Evolutionary conservation across 2,888 invertebrate genomes (phyloP), one percentile per base, ranked within the genome.

Genomic region (Himalopsyche tibetana): DNA sequence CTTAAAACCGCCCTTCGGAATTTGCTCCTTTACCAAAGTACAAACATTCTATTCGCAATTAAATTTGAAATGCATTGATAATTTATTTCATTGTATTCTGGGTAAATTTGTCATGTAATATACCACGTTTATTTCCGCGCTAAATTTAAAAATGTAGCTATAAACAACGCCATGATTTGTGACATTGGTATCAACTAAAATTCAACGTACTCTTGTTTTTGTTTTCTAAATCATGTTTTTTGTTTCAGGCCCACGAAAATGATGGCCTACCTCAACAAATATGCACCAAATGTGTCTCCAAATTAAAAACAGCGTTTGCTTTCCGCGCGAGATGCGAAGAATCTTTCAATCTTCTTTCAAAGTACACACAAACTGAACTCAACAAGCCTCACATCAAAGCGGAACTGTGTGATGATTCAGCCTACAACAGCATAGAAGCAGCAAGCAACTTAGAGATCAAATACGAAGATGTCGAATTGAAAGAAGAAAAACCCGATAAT

Each of bases 321-420:
- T 88, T 88, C 40, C 84, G 83, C 55, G 86, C 85, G 55, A 86
- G 83, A 63, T 88, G 87, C 45, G 87, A 88, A 63, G 28, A 83
- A 42, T 88, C 87, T 2, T 82, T 83, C 36, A 74, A 55, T 2
- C 74, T 85, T 28, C 79, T 88, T 4, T 38, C 81, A 9, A 28
- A 63, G 17, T 55, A 42, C 42, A 82, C 19, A 11, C 82, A n/a
- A 15, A 51, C 51, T 51, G 51, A 51, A 51, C 51, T 51, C 55
- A 55, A n/a, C 63, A 82, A 79, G 17, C 45, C 38, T 55, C 40
- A 55, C 36, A 82, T 19, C 8, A 38, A 84, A 42, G 79, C 63
- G 2, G 63, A 63, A 11, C 63, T 63, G 5, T 63, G 63, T 19
- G 83, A 83, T 56, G 15, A 38, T 19, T 17, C 55, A 42, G 56